A percentile compares a stretch with the other conserved stretches of the same genome.
These are phyloP conservation scores for Drosophila murphyi DNA, from an alignment of 1,140 invertebrate species.

Conservation along the genomic window DNA sequence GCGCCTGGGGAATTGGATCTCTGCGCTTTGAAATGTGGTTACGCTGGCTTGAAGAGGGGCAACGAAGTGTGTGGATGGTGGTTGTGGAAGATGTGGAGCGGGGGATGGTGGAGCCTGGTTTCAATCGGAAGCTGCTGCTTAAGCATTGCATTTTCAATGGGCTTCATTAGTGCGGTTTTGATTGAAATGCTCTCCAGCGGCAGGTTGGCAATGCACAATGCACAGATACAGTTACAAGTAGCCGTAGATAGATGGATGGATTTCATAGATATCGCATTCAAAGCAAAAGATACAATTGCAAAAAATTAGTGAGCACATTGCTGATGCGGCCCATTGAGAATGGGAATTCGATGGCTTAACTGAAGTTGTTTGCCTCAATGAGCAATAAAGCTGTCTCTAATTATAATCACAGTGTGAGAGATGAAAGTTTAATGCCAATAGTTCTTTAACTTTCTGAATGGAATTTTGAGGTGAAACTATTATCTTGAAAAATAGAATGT, in stretches of 20 bases:
- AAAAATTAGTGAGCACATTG: constrained; percentile 39
- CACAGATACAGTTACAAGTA: constrained; percentile 70
- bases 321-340: not conserved
- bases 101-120: not conserved
- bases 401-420: constrained; percentile 1
- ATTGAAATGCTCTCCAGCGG: constrained; percentile 55
- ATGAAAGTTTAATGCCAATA: not conserved
- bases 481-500: not conserved
- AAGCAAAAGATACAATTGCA: constrained; percentile 42
- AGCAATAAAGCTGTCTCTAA: constrained; percentile 28
- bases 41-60: constrained; percentile 17
- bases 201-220: constrained; percentile 31
- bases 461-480: too few species aligned
- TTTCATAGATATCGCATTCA: constrained; percentile 43
- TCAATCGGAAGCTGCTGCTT: constrained; percentile 53
- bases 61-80: not conserved
- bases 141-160: constrained; percentile 76
- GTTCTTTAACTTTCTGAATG: not conserved
- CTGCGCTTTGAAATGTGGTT: constrained; percentile 45
- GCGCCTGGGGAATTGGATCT: constrained; percentile 53
- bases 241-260: constrained; percentile 41
- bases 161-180: constrained; percentile 80
- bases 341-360: constrained; percentile 33
- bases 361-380: constrained; percentile 23
- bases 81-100: not conserved